Percentiles rank a stretch among this genome's conserved stretches.
These are phyloP conservation scores for Papilio protenor DNA, from an alignment of 2,888 invertebrate species.

Conservation along the genomic window DNA sequence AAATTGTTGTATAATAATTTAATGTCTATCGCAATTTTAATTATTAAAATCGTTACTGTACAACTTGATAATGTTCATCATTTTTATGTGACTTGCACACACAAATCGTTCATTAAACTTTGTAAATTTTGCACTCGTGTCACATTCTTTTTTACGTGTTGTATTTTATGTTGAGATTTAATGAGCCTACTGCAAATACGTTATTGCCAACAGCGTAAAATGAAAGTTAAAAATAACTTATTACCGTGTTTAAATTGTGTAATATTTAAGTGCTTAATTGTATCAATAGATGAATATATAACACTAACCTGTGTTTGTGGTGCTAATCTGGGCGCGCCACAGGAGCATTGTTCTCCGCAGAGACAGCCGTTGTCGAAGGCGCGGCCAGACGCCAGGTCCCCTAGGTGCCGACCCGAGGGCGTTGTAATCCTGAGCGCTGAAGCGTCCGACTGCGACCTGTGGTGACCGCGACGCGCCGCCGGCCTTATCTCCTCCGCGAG, in stretches of 20 bases:
- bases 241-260: background rate
- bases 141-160: background rate
- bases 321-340: constrained; percentile 78
- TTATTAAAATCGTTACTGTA: background rate
- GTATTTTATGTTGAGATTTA: background rate
- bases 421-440: constrained; percentile 86
- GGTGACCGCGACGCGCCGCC: constrained; percentile 76
- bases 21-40: background rate
- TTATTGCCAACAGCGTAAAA: background rate
- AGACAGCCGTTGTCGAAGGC: constrained; percentile 99
- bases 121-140: constrained; percentile 8
- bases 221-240: constrained; percentile 3
- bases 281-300: background rate
- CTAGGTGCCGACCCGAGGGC: constrained; percentile 88
- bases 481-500: constrained; percentile 79
- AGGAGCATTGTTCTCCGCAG: constrained; percentile 91
- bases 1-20: background rate
- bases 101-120: background rate
- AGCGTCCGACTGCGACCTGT: constrained; percentile 92
- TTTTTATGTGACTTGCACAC: constrained; percentile 1
- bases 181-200: background rate
- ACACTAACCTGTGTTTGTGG: constrained; percentile 76
- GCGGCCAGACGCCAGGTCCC: constrained; percentile 96
- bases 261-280: too few relatives aligned
- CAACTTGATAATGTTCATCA: background rate